Evolutionary conservation across 2,888 invertebrate genomes (phyloP), one percentile per base, ranked within the genome.

Genomic region (Sipha maydis): DNA sequence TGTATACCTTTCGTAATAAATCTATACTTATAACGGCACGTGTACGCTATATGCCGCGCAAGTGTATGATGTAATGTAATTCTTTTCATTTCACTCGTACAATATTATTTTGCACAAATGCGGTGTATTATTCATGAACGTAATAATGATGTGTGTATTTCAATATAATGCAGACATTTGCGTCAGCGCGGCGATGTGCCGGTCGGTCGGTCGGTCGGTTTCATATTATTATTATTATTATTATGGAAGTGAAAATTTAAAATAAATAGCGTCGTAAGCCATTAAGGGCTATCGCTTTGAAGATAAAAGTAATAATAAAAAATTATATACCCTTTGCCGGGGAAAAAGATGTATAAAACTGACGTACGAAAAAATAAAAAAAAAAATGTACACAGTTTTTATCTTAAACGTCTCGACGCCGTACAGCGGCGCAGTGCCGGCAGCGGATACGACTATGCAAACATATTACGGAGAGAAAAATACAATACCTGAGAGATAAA

Each of bases 301-400:
- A 61, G 86, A 80, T 88, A 88, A 88, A 88, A 80, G 85, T 82
- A 82, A 88, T 88, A 80, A 88, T 28, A 88, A 80, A 80, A 88
- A 88, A 88, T 38, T 56, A 56, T 80, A 61, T 48, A 86, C 34
- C 61, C 31, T 80, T 80, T 86, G 61, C 86, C 61, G 0, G 67
- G 79, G 38, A 75, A 75, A 71, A 73, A 80, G n/a, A n/a, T n/a
- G 73, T 73, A 77, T 78, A 78, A 85, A 69, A 69, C 41, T 69
- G 34, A 67, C 77, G 69, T 69, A 77, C 67, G 69, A 78, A 76
- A 73, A 75, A 75, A 61, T 41, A 75, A 75, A 7, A 25, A 19
- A 69, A 54, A 56, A 71, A 79, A 80, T 19, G 67, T 34, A 69
- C 78, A 78, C 79, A 56, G 28, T 79, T 79, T 85, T 86, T 71